phyloP scores from a whole-genome alignment of 2,797 vertebrate species.

The Perodicticus potto region DNA sequence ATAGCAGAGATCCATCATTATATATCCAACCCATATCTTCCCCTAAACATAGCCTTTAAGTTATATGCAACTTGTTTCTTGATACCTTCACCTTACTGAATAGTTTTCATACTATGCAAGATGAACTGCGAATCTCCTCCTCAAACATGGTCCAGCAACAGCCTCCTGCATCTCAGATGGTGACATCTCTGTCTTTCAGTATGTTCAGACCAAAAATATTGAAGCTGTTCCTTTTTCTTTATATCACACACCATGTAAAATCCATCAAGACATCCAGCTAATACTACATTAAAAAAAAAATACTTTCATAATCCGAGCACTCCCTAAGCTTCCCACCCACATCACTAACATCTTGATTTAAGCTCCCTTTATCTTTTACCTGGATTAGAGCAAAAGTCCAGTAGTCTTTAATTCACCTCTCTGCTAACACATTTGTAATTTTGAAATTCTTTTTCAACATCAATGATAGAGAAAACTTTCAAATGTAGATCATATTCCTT shows the following conservation, averaged over 20 bases:
- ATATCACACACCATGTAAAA: not conserved
- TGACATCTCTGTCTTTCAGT: not conserved
- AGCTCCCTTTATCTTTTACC: not conserved
- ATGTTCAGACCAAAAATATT: not conserved
- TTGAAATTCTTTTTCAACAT: not conserved
- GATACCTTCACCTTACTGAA: not conserved
- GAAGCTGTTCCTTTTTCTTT: not conserved
- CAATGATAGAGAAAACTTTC: not conserved
- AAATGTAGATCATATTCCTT: not conserved
- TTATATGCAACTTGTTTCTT: not conserved
- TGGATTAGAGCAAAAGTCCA: not conserved
- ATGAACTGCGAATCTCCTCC: not conserved
- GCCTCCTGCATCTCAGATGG: not conserved
- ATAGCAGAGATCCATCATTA: not conserved
- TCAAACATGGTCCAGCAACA: not conserved
- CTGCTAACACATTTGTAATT: not conserved
- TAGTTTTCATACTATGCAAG: not conserved
- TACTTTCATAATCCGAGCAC: not conserved
- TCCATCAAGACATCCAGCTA: not conserved
- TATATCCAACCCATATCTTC: not conserved
- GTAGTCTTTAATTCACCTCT: not conserved
- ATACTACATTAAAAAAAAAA: not conserved
- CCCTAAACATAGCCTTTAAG: not conserved
- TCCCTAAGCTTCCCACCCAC: rapidly evolving
- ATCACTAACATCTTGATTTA: not conserved